Evolutionary conservation across 2,797 vertebrate species (phyloP).

Genomic region (Delichon dasypus): DNA sequence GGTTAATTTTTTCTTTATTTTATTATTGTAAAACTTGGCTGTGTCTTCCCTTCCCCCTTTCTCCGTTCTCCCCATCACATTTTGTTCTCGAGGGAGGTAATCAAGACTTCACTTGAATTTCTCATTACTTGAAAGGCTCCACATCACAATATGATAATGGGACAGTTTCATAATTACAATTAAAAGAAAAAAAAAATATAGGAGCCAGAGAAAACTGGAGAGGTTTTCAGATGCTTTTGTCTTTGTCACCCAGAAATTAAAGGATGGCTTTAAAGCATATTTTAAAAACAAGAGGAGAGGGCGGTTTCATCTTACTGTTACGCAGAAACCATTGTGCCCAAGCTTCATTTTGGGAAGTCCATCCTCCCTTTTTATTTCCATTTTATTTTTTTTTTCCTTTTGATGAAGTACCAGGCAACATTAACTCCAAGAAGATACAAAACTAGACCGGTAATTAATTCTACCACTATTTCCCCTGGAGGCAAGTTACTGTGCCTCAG

Average conservation of each 20-base stretch:
- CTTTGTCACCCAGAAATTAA: constrained; percentile 41
- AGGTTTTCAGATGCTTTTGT: constrained; percentile 46
- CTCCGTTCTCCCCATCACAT: constrained; percentile 42
- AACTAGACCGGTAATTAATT: not conserved
- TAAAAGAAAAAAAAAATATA: not conserved
- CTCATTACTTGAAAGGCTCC: constrained; percentile 62
- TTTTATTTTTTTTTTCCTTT: not conserved
- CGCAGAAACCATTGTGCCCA: not conserved
- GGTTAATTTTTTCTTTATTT: constrained; percentile 61
- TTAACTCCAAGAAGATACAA: not conserved
- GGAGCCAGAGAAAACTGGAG: constrained; percentile 17
- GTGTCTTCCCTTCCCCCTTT: not conserved
- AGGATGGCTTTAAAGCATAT: constrained; percentile 1
- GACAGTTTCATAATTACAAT: constrained; percentile 55
- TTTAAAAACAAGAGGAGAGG: not conserved
- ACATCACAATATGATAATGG: constrained; percentile 66
- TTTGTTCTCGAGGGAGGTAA: constrained; percentile 64
- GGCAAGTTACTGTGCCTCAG: not conserved
- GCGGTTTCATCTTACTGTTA: not conserved
- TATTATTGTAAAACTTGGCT: constrained; percentile 44
- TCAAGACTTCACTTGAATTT: constrained; percentile 65
- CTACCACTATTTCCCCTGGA: not conserved
- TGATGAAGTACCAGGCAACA: not conserved
- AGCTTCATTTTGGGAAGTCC: not conserved
- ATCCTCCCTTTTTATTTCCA: not conserved